Percentiles rank a stretch among this genome's conserved stretches.
These are phyloP conservation scores for Sphaerodactylus townsendi DNA, from an alignment of 2,113 vertebrate genomes.

Conservation along the genomic window DNA sequence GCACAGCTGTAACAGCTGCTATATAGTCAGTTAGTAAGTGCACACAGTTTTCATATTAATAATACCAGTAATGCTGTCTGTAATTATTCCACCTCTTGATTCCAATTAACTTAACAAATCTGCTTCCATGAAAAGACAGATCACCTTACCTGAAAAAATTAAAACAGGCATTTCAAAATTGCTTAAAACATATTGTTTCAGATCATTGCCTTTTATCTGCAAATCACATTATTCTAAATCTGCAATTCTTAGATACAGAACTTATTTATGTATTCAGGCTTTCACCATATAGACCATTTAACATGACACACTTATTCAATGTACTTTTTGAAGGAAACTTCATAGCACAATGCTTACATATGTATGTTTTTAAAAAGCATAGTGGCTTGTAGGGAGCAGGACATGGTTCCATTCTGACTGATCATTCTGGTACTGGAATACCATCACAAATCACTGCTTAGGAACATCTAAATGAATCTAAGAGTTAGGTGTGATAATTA, in stretches of 20 bases:
- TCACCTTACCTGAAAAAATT: conserved; percentile 9
- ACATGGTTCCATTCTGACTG: conserved; percentile 22
- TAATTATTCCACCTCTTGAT: background rate
- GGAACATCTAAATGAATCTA: conserved; percentile 28
- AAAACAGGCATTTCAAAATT: background rate
- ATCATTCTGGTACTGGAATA: conserved; percentile 27
- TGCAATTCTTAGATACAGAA: background rate
- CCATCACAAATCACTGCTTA: conserved; percentile 36
- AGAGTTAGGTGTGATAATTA: too few relatives aligned
- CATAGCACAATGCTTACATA: conserved; percentile 31
- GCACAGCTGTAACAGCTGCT: too few relatives aligned
- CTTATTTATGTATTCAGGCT: too few relatives aligned
- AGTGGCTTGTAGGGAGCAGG: conserved; percentile 36
- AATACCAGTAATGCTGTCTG: background rate
- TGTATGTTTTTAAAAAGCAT: conserved; percentile 29
- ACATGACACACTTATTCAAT: background rate
- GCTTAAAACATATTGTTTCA: conserved; percentile 11
- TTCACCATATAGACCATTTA: too few relatives aligned
- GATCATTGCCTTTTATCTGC: conserved; percentile 4
- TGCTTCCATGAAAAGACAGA: too few relatives aligned
- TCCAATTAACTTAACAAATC: background rate
- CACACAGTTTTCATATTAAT: too few relatives aligned
- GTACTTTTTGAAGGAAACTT: conserved; percentile 43
- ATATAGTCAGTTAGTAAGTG: too few relatives aligned
- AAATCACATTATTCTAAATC: conserved; percentile 26